Evolutionary conservation across 2,797 vertebrate genomes (phyloP).

Genomic region (Sphaeramia orbicularis): DNA sequence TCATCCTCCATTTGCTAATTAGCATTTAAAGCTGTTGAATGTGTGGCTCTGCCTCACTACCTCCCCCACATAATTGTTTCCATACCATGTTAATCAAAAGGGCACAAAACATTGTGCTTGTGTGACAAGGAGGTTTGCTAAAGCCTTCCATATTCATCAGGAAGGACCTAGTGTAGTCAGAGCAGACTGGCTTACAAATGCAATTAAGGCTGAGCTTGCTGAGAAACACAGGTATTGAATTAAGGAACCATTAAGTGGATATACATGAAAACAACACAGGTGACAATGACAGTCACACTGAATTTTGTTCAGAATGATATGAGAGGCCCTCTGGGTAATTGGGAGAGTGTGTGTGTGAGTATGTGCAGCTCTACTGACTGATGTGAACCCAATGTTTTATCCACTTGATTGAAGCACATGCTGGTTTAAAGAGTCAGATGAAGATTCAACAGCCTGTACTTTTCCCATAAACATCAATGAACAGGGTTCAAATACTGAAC

Average conservation of each 20-base stretch:
- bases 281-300: conserved; percentile 32
- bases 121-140: conserved; percentile 64
- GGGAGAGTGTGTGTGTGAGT: no score
- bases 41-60: conserved; percentile 67
- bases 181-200: conserved; percentile 54
- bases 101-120: conserved; percentile 70
- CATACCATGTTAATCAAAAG: conserved; percentile 84
- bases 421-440: no score
- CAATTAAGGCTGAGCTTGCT: conserved; percentile 54
- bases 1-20: conserved; percentile 85
- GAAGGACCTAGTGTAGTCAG: conserved; percentile 58
- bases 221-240: conserved; percentile 39
- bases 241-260: conserved; percentile 43
- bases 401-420: no score
- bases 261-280: conserved; percentile 24
- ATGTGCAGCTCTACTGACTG: no score
- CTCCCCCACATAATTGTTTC: conserved; percentile 79
- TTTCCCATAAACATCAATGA: no score
- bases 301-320: conserved; percentile 21
- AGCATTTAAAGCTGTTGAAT: conserved; percentile 85
- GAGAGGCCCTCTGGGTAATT: no score
- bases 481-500: no score
- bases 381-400: no score
- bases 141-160: conserved; percentile 72
- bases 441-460: no score